Evolutionary conservation across 2,113 vertebrate genomes (phyloP), one percentile per base, ranked within the genome.

Genomic region (Tinamus guttatus): DNA sequence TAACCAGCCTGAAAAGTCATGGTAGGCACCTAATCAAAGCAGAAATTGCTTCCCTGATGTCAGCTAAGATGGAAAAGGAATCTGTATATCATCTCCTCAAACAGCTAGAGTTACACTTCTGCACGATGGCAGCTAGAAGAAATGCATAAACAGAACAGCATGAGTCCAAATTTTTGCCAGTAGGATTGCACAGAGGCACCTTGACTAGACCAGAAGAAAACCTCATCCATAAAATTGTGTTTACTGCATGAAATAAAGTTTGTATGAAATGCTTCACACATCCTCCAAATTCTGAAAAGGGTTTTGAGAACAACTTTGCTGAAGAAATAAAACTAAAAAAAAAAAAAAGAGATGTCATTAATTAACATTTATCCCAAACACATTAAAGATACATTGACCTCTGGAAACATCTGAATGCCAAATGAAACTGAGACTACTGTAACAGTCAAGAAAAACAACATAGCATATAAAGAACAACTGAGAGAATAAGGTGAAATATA

Each of bases 31-130:
- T 97, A 96, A 97, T 96, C 95, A 97, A 96, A 94, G 47, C 83
- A 92, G 65, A 97, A 97, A 97, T 96, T 96, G 87, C 82, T 96
- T 96, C 94, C 93, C 92, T 86, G 65, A 67, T 70, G 85, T 87
- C 87, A 21, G n/a, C 67, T 93, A 60, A 68, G 91, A 94, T 73
- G 74, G 90, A 96, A 97, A 97, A 96, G 87, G 82, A 96, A 84
- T 65, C 93, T 83, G 78, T 47, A 75, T 89, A 87, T 94, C 92
- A 96, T 93, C 34, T 8, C 12, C 49, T 76, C 93, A 91, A 83
- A 85, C 59, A 91, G 74, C 56, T 38, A 27, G 88, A 96, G 92
- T 94, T 95, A 24, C 12, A 58, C 67, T 92, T 88, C 90, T 83
- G 70, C 60, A 24, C 25, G 32, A 92, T 13, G 30, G 34, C 49